These are phyloP conservation scores for Eucidaris tribuloides DNA, from an alignment of 35 echinoderm and acorn worm species.

Conservation along the genomic window DNA sequence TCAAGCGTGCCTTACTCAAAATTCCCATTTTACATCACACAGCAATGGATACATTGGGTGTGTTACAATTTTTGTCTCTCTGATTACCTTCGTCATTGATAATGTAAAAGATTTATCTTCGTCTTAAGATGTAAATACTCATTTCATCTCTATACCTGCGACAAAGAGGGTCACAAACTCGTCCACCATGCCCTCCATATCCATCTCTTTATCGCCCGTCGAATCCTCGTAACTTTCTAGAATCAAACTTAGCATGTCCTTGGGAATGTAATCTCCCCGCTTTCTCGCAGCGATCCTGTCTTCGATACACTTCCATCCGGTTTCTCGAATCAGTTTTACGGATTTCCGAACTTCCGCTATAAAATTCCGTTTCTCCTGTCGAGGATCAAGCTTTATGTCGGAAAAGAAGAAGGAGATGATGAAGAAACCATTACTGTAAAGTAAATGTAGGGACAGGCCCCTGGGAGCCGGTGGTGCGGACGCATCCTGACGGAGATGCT, in stretches of 20 bases:
- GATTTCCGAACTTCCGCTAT: neutral
- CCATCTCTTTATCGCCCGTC: neutral
- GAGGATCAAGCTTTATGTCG: neutral
- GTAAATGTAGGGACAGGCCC: too few species aligned
- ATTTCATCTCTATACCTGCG: conserved; percentile 44
- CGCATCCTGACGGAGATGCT: too few species aligned
- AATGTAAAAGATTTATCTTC: too few species aligned
- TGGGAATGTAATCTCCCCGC: conserved; percentile 27
- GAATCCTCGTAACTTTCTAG: conserved; percentile 17
- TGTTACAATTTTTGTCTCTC: too few species aligned
- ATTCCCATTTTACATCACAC: too few species aligned
- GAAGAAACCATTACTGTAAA: too few species aligned
- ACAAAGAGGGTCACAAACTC: conserved; percentile 71
- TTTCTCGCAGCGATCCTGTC: conserved; percentile 46
- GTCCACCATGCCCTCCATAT: conserved; percentile 72
- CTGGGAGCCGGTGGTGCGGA: too few species aligned
- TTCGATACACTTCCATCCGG: conserved; percentile 47
- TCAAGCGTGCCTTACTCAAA: too few species aligned
- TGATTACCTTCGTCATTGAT: too few species aligned
- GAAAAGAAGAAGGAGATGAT: too few species aligned
- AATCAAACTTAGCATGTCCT: conserved; percentile 67
- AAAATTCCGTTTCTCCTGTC: neutral
- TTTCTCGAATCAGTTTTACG: conserved; percentile 22
- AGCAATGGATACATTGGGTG: too few species aligned
- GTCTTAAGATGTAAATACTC: too few species aligned